Evolutionary conservation across 2,888 invertebrate genomes (phyloP), one percentile per base, ranked within the genome.

Genomic region (Coleophora flavipennella): DNA sequence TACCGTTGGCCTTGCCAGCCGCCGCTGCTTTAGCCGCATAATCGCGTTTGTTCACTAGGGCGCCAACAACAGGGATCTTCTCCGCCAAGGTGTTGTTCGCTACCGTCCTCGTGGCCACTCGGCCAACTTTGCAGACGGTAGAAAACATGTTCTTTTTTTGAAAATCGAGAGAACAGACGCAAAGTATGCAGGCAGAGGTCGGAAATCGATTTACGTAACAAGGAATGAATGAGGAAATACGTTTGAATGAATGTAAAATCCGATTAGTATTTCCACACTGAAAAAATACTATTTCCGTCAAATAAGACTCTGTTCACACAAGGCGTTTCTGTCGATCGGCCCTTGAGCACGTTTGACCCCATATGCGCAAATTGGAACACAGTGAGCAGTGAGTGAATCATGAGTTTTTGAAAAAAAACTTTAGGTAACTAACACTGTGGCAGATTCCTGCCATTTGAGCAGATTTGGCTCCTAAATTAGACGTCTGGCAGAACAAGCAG

Each of bases 111-210:
- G 83, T 73, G 68, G 78, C 80, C 70, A 81, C 58, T 55, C 78
- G 79, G 67, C 84, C 77, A 62, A 73, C 75, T 73, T 78, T 81
- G 64, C 78, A 78, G 65, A 80, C 81, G 71, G 83, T 78, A 76
- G 80, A 76, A 59, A 81, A 83, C 83, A 83, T 81, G 64, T 75
- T 78, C 63, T 31, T 62, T 62, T 61, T 59, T 58, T 48, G 36
- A 53, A 55, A 59, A 49, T 67, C 60, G 65, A 58, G 72, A 55
- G 65, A 60, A 51, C 56, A 55, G 59, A 57, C 57, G 62, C 61
- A 67, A 54, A 66, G 62, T 66, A 50, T 49, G 53, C 45, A 50
- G 50, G 53, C 45, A 53, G 46, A 59, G 55, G 53, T 63, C 55
- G 62, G 53, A 42, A 42, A 60, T 62, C 6, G 20, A 20, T 67